Evolutionary conservation across 2,113 vertebrate genomes (phyloP), one percentile per base, ranked within the genome.

Genomic region (Rhea americana): DNA sequence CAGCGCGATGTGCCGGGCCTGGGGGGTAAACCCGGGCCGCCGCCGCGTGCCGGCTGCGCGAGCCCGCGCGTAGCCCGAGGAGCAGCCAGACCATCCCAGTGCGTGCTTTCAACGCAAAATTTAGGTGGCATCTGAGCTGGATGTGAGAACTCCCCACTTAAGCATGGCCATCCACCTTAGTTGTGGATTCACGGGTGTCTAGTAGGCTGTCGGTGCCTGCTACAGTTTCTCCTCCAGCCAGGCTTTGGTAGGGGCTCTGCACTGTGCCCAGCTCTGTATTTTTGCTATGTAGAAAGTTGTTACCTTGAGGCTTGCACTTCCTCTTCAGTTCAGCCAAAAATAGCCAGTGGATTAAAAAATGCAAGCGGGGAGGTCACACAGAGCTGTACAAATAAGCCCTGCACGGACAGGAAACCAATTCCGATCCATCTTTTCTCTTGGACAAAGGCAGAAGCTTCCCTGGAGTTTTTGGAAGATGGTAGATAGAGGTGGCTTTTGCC

Each of bases 361-460:
- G 0, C 28, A 11, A 4, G 41, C 83, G 56, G 11, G 51, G 43
- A 68, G 43, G 13, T 81, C 73, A 48, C 15, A 6, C 17, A 50
- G 28, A 79, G 37, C 41, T 28, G 3, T 13, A 8, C 26, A 15
- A 10, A 61, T 21, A 3, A 35, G 10, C 37, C 24, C 24, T 6
- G 1, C 5, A 10, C 0, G 0, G 30, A 37, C 22, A 39, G 18
- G 18, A 75, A 4, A 5, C 43, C 20, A 1, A 1, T 67, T 86
- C 51, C 48, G 30, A 62, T 41, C 18, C 24, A 37, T 67, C 66
- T 2, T 21, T 65, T 89, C 70, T 11, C 51, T 28, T n/a, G 39
- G 32, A 25, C 3, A 12, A 32, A 22, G 32, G 16, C 43, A 90
- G 78, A 90, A 8, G 16, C 66, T 32, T 28, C 3, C 13, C 26